phyloP scores from a whole-genome alignment of 2,113 vertebrate species.

The Micromys minutus region DNA sequence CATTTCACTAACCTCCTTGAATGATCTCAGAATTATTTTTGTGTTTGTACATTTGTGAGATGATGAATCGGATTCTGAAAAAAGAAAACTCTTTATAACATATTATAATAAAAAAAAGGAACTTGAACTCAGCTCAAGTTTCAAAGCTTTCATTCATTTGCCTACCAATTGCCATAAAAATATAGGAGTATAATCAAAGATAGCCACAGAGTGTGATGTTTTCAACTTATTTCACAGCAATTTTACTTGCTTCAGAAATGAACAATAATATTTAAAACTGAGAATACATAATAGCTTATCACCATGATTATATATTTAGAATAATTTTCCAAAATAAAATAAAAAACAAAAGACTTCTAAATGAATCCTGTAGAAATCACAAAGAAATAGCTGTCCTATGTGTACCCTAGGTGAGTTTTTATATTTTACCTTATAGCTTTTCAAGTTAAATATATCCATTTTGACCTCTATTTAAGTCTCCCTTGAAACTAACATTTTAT shows the following conservation, averaged over 20 bases:
- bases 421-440: constrained; percentile 42
- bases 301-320: background rate
- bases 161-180: fast-evolving
- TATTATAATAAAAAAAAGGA: background rate
- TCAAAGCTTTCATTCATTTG: background rate
- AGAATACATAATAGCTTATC: background rate
- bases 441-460: constrained; percentile 71
- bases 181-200: background rate
- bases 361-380: background rate
- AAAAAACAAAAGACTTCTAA: background rate
- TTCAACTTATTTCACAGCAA: background rate
- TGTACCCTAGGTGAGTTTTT: background rate
- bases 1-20: background rate
- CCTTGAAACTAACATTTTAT: constrained; percentile 69
- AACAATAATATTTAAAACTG: background rate
- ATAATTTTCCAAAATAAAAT: background rate
- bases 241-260: background rate
- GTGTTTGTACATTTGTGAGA: background rate
- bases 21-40: background rate
- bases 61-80: background rate
- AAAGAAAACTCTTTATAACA: background rate
- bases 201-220: background rate
- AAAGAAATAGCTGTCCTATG: background rate
- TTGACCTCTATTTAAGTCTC: constrained; percentile 73
- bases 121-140: background rate